Evolutionary conservation across 2,113 vertebrate genomes (phyloP).

Genomic region (Capra hircus): DNA sequence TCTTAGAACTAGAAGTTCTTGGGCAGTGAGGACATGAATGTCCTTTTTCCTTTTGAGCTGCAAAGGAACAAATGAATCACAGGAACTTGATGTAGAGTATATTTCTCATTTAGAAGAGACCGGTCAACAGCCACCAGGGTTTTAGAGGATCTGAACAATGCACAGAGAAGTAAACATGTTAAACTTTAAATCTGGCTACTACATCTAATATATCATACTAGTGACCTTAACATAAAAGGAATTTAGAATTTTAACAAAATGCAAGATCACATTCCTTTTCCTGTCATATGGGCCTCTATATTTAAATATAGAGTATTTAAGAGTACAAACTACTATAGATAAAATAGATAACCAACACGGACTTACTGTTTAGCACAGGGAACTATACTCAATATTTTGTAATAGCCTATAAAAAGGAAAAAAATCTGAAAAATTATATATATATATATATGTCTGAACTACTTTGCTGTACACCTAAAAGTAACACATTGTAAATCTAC

Average conservation of each 20-base stretch:
- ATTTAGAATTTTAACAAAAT: not conserved
- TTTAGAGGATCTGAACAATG: not conserved
- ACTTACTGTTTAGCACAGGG: not conserved
- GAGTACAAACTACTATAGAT: not conserved
- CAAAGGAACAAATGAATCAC: slow-evolving; percentile 9
- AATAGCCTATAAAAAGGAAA: not conserved
- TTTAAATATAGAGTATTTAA: not conserved
- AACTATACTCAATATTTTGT: not conserved
- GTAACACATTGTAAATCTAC: not conserved
- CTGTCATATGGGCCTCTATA: not conserved
- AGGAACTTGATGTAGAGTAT: not conserved
- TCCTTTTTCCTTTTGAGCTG: not conserved
- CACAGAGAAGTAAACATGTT: not conserved
- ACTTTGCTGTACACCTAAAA: not conserved
- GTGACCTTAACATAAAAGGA: not conserved
- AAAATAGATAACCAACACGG: not conserved
- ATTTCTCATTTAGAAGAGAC: slow-evolving; percentile 28
- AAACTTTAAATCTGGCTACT: not conserved
- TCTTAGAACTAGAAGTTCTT: not conserved
- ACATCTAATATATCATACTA: not conserved
- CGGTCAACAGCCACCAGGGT: not conserved
- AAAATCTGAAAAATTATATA: not conserved
- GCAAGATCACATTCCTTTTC: slow-evolving; percentile 13
- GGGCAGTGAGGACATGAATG: not conserved
- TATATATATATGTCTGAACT: not conserved